Evolutionary conservation across 1,140 invertebrate species (phyloP).

Genomic region (Uloborus diversus): DNA sequence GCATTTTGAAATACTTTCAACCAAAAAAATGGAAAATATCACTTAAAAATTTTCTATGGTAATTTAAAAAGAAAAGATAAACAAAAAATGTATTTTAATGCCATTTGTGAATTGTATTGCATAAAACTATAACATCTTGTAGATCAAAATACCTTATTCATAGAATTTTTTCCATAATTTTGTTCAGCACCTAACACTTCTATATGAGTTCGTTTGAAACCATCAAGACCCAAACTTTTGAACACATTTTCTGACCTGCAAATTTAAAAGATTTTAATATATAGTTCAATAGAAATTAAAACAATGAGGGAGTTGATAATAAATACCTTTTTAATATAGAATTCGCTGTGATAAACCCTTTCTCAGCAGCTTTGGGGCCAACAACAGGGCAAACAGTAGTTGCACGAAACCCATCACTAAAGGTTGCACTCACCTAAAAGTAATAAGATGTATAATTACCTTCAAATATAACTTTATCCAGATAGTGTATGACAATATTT

Average conservation of each 20-base stretch:
- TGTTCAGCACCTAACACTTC: constrained; percentile 68
- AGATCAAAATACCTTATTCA: constrained; percentile 48
- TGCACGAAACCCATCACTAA: constrained; percentile 67
- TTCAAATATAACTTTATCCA: background rate
- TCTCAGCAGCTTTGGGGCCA: constrained; percentile 66
- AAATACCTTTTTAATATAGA: constrained; percentile 66
- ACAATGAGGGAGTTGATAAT: background rate
- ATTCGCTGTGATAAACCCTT: constrained; percentile 68
- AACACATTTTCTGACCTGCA: constrained; percentile 64
- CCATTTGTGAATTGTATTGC: too few species aligned
- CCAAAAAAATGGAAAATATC: too few species aligned
- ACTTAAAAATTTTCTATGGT: too few species aligned
- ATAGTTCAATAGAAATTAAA: background rate
- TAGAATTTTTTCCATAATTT: constrained; percentile 66
- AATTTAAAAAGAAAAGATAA: too few species aligned
- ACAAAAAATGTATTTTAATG: too few species aligned
- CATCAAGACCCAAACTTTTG: constrained; percentile 64
- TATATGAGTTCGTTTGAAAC: constrained; percentile 66
- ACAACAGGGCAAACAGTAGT: constrained; percentile 68
- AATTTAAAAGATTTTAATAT: background rate
- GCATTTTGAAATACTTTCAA: too few species aligned
- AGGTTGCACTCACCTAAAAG: constrained; percentile 66
- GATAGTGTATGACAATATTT: background rate
- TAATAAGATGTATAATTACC: constrained; percentile 5
- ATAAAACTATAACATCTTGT: too few species aligned